A percentile compares a stretch with the other conserved stretches of the same genome.
These are phyloP conservation scores for Ammodytes marinus DNA, from an alignment of 2,113 vertebrate species.

Conservation along the genomic window DNA sequence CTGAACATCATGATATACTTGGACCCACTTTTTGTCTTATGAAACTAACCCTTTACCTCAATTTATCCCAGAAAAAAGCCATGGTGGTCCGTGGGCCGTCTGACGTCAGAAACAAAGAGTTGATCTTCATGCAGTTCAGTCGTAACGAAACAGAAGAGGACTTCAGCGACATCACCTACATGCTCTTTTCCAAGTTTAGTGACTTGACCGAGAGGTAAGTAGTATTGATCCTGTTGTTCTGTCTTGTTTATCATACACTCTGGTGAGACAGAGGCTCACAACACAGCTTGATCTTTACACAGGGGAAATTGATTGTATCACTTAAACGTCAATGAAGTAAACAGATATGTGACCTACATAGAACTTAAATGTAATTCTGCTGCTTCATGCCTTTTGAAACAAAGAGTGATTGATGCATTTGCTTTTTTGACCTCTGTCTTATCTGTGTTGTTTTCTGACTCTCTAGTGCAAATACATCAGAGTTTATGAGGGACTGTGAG, in stretches of 20 bases:
- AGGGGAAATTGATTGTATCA: background rate
- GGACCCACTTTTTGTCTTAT: background rate
- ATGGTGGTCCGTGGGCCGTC: conserved; percentile 92
- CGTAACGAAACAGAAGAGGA: conserved; percentile 93
- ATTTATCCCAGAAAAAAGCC: conserved; percentile 85
- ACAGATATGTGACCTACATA: background rate
- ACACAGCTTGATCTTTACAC: background rate
- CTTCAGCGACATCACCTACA: conserved; percentile 98
- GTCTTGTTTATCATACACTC: background rate
- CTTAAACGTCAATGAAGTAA: background rate
- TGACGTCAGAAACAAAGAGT: conserved; percentile 92
- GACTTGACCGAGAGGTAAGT: conserved; percentile 76
- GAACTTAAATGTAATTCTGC: background rate
- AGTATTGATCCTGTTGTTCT: background rate
- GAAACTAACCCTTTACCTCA: too few relatives aligned
- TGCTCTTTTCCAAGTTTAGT: conserved; percentile 93
- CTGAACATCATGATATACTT: background rate
- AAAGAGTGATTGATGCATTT: background rate
- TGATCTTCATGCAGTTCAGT: conserved; percentile 96
- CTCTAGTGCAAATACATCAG: conserved; percentile 86
- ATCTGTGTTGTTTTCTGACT: conserved; percentile 24
- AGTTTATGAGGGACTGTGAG: conserved; percentile 96
- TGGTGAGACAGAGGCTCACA: background rate
- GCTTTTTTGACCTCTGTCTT: background rate
- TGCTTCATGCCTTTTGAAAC: background rate